Conservation (phyloP, 1,140 invertebrate genomes). For the Paramacrobiotus metropolitanus region DNA sequence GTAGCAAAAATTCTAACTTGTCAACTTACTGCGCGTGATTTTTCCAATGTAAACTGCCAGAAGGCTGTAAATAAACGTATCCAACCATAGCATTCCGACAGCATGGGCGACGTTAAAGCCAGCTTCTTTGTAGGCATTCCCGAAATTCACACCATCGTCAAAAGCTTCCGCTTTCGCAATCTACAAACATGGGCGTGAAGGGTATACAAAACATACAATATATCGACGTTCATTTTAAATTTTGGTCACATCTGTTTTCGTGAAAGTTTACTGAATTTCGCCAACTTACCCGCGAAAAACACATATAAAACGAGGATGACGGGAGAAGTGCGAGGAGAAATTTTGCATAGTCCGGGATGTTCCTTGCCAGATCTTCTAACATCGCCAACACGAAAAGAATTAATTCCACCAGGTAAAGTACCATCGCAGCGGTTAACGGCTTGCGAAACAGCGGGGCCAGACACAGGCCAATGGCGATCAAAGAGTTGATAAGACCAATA, state of each 20-base stretch:
- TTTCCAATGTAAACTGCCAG: slow-evolving; percentile 49
- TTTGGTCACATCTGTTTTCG: too few species aligned
- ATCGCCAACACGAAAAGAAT: neutral
- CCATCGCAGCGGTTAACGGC: neutral
- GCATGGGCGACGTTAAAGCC: slow-evolving; percentile 51
- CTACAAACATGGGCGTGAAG: too few species aligned
- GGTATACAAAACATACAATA: too few species aligned
- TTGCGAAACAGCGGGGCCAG: neutral
- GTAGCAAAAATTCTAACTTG: neutral
- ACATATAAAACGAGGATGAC: neutral
- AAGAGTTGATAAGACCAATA: too few species aligned
- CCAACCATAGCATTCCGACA: slow-evolving; percentile 46
- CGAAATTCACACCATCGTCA: neutral
- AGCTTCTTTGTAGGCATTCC: slow-evolving; percentile 18
- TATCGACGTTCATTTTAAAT: too few species aligned
- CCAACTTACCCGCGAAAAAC: neutral
- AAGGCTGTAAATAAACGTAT: slow-evolving; percentile 43
- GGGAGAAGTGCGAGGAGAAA: neutral
- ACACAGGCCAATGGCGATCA: neutral
- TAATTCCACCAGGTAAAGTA: neutral
- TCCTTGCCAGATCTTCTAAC: neutral
- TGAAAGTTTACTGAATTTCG: too few species aligned
- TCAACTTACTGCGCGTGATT: slow-evolving; percentile 38
- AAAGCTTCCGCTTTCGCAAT: neutral
- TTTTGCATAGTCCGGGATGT: neutral